A percentile compares a stretch with the other conserved stretches of the same genome.
Evolutionary conservation across 2,113 vertebrate species (phyloP).

Genomic region (Recurvirostra avosetta): DNA sequence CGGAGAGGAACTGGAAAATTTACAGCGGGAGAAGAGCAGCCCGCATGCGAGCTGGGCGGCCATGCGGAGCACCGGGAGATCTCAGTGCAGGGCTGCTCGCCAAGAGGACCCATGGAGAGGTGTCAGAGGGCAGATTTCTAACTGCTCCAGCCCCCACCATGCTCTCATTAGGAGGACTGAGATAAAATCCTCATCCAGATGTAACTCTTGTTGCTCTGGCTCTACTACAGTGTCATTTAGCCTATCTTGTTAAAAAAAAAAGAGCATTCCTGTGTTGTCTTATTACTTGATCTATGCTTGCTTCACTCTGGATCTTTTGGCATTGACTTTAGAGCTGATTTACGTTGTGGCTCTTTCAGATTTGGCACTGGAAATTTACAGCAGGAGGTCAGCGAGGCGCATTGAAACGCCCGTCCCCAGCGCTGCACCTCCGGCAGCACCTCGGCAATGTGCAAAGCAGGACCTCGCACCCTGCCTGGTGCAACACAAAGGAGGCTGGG

Average conservation of each 20-base stretch:
- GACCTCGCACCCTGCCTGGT: background rate
- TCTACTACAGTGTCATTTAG: background rate
- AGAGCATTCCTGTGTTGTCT: background rate
- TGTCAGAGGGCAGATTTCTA: background rate
- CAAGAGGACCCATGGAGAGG: background rate
- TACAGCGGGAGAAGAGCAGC: background rate
- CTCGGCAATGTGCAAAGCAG: background rate
- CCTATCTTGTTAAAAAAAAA: background rate
- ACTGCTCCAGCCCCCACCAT: rapidly evolving
- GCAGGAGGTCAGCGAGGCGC: background rate
- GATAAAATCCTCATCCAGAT: background rate
- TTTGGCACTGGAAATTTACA: background rate
- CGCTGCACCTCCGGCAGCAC: background rate
- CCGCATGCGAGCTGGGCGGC: rapidly evolving
- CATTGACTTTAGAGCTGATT: background rate
- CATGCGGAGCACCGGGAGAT: rapidly evolving
- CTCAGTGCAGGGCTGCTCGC: background rate
- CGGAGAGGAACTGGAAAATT: background rate
- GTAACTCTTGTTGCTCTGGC: background rate
- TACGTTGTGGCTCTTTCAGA: background rate
- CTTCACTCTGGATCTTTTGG: background rate
- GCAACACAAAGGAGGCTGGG: background rate
- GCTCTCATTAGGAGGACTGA: background rate
- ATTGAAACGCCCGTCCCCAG: rapidly evolving
- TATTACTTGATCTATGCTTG: background rate